phyloP scores from a whole-genome alignment of 2,888 invertebrate species.

The Acronicta leporina region DNA sequence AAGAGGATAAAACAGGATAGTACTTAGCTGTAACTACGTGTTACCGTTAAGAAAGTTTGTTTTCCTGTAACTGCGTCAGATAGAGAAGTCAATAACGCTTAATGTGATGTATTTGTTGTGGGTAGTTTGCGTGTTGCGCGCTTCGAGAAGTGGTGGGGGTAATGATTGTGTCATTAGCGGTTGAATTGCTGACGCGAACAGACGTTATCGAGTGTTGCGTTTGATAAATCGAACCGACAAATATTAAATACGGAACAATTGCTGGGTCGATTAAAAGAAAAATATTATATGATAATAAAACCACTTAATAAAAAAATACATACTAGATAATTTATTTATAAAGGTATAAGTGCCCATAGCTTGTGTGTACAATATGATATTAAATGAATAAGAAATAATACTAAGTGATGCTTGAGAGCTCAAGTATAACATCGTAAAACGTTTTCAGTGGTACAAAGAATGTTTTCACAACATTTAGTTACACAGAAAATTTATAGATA shows the following conservation, averaged over 20 bases:
- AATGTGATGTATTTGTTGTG: conserved; percentile 45
- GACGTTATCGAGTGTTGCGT: conserved; percentile 15
- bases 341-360: no score
- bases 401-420: no score
- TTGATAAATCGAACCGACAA: conserved; percentile 17
- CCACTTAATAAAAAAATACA: no score
- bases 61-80: conserved; percentile 48
- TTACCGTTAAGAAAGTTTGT: conserved; percentile 56
- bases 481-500: conserved; percentile 58
- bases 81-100: conserved; percentile 51
- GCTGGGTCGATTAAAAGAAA: no score
- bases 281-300: no score
- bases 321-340: no score
- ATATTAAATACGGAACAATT: background rate
- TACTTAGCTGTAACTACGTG: conserved; percentile 56
- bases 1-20: conserved; percentile 60
- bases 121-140: conserved; percentile 30
- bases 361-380: no score
- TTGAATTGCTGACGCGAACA: conserved; percentile 24
- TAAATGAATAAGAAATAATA: no score
- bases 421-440: conserved; percentile 8
- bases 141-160: conserved; percentile 23
- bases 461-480: conserved; percentile 11
- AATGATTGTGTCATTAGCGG: conserved; percentile 39
- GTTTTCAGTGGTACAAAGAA: conserved; percentile 24